phyloP scores from a whole-genome alignment of 2,797 vertebrate species.

The Catostomus latipinnis region DNA sequence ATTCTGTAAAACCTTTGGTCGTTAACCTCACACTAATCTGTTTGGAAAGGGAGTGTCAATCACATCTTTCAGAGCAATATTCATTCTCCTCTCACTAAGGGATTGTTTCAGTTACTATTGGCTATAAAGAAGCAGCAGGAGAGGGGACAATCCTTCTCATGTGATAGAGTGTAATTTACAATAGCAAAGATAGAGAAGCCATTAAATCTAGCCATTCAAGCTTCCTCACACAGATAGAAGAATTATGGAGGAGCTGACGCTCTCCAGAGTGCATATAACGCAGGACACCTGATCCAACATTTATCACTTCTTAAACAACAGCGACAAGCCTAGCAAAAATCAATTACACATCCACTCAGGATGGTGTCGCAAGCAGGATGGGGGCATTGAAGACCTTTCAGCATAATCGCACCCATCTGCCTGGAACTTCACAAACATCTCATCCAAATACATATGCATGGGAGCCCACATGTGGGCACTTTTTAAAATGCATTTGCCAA shows the following conservation, averaged over 20 bases:
- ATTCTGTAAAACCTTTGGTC: slow-evolving; percentile 22
- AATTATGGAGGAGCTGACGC: slow-evolving; percentile 49
- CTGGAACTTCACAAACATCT: slow-evolving; percentile 16
- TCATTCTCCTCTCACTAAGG: slow-evolving; percentile 33
- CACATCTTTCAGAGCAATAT: slow-evolving; percentile 41
- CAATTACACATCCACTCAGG: slow-evolving; percentile 55
- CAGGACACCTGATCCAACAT: slow-evolving; percentile 55
- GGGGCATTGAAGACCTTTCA: slow-evolving; percentile 36
- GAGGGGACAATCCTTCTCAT: slow-evolving; percentile 39
- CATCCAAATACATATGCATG: slow-evolving; percentile 14
- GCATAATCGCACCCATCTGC: slow-evolving; percentile 36
- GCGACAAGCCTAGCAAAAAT: slow-evolving; percentile 53
- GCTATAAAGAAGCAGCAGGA: slow-evolving; percentile 45
- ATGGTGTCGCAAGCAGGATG: slow-evolving; percentile 32
- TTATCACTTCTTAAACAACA: slow-evolving; percentile 59
- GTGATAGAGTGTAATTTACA: slow-evolving; percentile 51
- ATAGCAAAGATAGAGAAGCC: slow-evolving; percentile 56
- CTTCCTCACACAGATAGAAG: slow-evolving; percentile 51
- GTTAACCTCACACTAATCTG: slow-evolving; percentile 40
- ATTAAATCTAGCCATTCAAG: slow-evolving; percentile 53
- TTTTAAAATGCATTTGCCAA: slow-evolving; percentile 28
- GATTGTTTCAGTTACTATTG: slow-evolving; percentile 47
- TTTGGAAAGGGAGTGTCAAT: slow-evolving; percentile 37
- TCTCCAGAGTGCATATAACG: slow-evolving; percentile 53
- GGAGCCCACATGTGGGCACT: slow-evolving; percentile 24